A percentile compares a stretch with the other conserved stretches of the same genome.
Conservation (phyloP, 2,797 vertebrate species). For the Ctenopoma kingsleyae region DNA sequence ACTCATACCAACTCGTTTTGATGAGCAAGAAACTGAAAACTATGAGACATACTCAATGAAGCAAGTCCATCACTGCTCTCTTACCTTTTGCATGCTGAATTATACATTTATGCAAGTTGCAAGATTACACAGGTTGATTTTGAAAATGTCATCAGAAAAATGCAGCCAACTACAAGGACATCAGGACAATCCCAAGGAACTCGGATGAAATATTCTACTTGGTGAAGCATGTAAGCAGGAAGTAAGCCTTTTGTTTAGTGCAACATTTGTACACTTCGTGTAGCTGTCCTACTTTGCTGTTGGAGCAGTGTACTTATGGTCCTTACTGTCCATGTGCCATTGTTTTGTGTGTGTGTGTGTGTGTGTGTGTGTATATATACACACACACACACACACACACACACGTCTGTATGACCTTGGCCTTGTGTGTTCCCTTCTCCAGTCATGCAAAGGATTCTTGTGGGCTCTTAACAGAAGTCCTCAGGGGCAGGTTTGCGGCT, state of each 20-base stretch:
- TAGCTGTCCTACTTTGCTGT: neutral
- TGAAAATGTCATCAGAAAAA: conserved; percentile 71
- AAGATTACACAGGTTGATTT: conserved; percentile 63
- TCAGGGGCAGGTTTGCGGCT: conserved; percentile 69
- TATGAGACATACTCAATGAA: conserved; percentile 27
- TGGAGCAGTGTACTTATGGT: neutral
- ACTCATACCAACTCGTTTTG: conserved; percentile 15
- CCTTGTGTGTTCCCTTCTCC: conserved; percentile 54
- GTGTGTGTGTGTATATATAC: conserved; percentile 14
- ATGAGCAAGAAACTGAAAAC: conserved; percentile 40
- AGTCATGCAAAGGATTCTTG: conserved; percentile 73
- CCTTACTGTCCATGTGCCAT: neutral
- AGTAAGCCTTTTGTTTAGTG: conserved; percentile 40
- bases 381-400: neutral
- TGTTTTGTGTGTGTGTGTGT: neutral
- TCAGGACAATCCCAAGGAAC: conserved; percentile 35
- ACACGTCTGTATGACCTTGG: conserved; percentile 65
- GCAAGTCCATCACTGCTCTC: conserved; percentile 42
- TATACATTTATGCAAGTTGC: conserved; percentile 65
- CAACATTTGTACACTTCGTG: conserved; percentile 14
- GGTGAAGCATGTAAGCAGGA: conserved; percentile 63
- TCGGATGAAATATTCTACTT: conserved; percentile 49
- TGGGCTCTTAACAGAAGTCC: conserved; percentile 69
- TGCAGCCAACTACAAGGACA: conserved; percentile 63
- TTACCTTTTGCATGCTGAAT: conserved; percentile 68